Conservation (phyloP, 2,113 vertebrate species). For the Elephas maximus region DNA sequence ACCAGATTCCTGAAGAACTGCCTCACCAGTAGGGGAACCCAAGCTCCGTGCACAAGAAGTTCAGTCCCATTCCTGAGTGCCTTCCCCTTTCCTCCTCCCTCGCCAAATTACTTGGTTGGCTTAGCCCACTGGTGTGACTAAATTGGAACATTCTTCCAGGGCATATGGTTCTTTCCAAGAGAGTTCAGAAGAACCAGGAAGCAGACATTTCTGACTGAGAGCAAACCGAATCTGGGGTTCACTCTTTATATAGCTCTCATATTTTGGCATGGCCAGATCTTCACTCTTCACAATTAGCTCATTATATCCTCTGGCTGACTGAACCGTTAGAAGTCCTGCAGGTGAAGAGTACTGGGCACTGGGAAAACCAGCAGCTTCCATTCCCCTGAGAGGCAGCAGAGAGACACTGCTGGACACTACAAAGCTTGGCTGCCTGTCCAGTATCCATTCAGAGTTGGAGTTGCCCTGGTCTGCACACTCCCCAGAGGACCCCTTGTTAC, state of each 20-base stretch:
- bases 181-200: constrained; percentile 53
- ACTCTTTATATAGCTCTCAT: not conserved
- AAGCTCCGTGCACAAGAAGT: not conserved
- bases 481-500: not conserved
- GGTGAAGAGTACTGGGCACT: not conserved
- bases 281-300: constrained; percentile 20
- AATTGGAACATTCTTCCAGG: constrained; percentile 51
- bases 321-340: not conserved
- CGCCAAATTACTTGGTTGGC: constrained; percentile 50
- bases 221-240: not conserved
- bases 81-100: not conserved
- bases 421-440: constrained; percentile 1
- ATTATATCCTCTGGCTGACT: not conserved
- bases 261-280: not conserved
- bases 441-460: not conserved
- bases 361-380: not conserved
- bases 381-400: not conserved
- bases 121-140: constrained; percentile 22
- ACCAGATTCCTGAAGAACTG: not conserved
- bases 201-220: constrained; percentile 40
- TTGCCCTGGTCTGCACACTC: not conserved
- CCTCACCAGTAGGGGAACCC: constrained; percentile 43
- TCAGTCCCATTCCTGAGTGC: not conserved
- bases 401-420: not conserved
- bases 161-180: constrained; percentile 61